These are phyloP conservation scores for Protomyctophum bolini DNA, from an alignment of 2,113 vertebrate genomes.

Conservation along the genomic window DNA sequence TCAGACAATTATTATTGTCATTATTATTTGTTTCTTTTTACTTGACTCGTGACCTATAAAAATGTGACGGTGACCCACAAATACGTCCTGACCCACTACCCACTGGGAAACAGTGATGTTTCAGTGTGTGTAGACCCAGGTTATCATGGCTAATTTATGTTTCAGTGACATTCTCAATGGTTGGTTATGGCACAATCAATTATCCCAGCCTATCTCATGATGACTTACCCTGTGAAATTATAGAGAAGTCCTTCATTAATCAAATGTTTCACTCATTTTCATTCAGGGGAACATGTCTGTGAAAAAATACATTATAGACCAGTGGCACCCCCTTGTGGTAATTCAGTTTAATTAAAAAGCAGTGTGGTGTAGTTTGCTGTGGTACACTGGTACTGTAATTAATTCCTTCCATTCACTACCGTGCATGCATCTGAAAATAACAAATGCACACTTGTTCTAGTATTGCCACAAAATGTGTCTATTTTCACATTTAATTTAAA, in stretches of 20 bases:
- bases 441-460: too few species aligned
- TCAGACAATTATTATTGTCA: too few species aligned
- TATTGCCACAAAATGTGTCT: too few species aligned
- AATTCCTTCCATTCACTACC: neutral
- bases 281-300: slow-evolving; percentile 38
- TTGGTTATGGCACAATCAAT: neutral
- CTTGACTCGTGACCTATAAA: too few species aligned
- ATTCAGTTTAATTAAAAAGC: neutral
- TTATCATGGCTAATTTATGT: neutral
- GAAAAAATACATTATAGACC: slow-evolving; percentile 42
- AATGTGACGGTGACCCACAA: too few species aligned
- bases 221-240: neutral
- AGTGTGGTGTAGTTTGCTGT: neutral
- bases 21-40: too few species aligned
- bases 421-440: neutral
- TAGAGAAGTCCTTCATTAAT: slow-evolving; percentile 1
- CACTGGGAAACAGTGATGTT: too few species aligned
- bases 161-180: neutral
- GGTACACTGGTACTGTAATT: neutral
- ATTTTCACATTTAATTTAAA: neutral
- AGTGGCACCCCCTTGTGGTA: slow-evolving; percentile 70
- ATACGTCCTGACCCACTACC: too few species aligned
- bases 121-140: too few species aligned
- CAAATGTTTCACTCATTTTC: slow-evolving; percentile 8
- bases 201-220: neutral